phyloP scores from a whole-genome alignment of 2,113 vertebrate genomes.

The Phyllostomus hastatus region DNA sequence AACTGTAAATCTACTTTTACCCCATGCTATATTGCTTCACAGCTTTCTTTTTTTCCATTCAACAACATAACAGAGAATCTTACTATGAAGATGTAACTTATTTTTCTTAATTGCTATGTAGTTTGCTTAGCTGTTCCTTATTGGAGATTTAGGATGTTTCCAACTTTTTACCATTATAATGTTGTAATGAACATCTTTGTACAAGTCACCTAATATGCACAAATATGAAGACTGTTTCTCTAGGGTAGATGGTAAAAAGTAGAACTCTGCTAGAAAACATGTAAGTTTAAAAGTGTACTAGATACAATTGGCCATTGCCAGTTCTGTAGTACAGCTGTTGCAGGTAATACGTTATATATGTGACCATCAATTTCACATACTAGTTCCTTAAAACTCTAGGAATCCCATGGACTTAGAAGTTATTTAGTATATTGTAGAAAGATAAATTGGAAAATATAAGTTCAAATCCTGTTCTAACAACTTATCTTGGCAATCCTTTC shows the following conservation, averaged over 20 bases:
- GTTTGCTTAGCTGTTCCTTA: neutral
- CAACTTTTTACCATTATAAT: neutral
- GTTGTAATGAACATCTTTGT: neutral
- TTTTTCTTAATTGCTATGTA: constrained; percentile 13
- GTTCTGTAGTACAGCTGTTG: neutral
- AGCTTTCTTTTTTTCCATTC: neutral
- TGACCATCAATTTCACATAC: neutral
- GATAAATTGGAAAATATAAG: neutral
- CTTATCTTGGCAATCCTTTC: neutral
- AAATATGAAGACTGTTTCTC: neutral
- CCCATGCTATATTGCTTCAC: neutral
- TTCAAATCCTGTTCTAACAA: neutral
- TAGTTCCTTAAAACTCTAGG: neutral
- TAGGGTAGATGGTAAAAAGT: neutral
- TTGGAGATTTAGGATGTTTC: neutral
- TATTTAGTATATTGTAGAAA: neutral
- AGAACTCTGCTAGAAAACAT: neutral
- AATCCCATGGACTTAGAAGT: neutral
- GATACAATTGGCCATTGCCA: neutral
- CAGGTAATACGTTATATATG: neutral
- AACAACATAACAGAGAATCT: neutral
- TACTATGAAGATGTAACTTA: neutral
- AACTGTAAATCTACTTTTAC: neutral
- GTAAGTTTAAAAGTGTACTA: neutral
- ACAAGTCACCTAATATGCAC: neutral